Evolutionary conservation across 1,140 invertebrate genomes (phyloP), one percentile per base, ranked within the genome.

Genomic region (Drosophila burlai): DNA sequence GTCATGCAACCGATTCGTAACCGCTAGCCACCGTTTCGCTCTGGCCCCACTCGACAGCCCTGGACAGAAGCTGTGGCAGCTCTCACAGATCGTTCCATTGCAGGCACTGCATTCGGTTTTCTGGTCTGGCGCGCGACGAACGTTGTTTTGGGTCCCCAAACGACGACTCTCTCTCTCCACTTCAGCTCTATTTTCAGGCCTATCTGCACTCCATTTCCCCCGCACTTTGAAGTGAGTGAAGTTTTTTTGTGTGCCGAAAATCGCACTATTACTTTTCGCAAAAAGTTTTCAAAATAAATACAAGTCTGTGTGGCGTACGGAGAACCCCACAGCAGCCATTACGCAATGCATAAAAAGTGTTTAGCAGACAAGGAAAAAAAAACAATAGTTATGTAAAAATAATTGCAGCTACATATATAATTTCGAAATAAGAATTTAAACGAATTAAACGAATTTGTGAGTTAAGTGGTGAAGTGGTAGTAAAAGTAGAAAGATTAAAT

Each of bases 41-140:
- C 11, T 24, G 36, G 3, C 7, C 46, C 13, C 16, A 26, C n/a
- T 47, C 21, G 81, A 59, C 84, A 81, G 73, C 84, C 63, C 84
- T 81, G 29, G 0, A 15, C 18, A 9, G 24, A 63, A 45, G 42
- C 63, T 61, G 54, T 40, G 60, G 64, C 45, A 18, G 63, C 69
- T 76, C 45, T 55, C 63, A 61, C 40, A 43, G 64, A 67, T 73
- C 42, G 58, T 71, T 73, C 49, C 68, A 55, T 62, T 75, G 76
- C 55, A 54, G 50, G 45, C 65, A 83, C 69, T 90, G 85, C 85
- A 90, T 85, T 90, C 81, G 86, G 81, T 74, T 90, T 85, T 90
- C 86, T 90, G 81, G 86, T 85, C 52, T 90, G 81, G 81, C 79
- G 80, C 68, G 82, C 85, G 57, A 71, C 85, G 86, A 82, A 90